phyloP scores from a whole-genome alignment of 2,113 vertebrate species.

The Corythoichthys intestinalis region DNA sequence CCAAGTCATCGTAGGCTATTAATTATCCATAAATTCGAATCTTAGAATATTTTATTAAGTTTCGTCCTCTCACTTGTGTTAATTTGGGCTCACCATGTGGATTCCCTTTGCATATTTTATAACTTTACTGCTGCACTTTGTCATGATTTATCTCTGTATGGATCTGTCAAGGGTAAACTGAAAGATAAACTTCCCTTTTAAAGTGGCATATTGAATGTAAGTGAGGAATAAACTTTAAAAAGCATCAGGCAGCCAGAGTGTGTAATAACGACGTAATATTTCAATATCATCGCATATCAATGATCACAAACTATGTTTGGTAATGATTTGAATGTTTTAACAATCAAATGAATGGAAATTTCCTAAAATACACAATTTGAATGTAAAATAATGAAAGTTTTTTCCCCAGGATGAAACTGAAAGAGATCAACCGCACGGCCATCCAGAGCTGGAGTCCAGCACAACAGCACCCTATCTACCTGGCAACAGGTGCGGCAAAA shows the following conservation, averaged over 20 bases:
- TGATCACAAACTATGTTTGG: too few species aligned
- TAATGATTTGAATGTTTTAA: too few species aligned
- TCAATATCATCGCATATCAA: not conserved
- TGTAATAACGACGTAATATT: too few species aligned
- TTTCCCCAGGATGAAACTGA: conserved; percentile 86
- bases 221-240: too few species aligned
- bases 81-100: not conserved
- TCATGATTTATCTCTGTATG: not conserved
- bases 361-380: not conserved
- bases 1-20: not conserved
- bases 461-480: conserved; percentile 89
- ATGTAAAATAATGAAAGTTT: not conserved
- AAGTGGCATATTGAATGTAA: not conserved
- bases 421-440: conserved; percentile 90
- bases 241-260: too few species aligned
- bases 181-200: not conserved
- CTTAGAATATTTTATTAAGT: not conserved
- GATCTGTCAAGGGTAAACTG: not conserved
- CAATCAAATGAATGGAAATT: not conserved
- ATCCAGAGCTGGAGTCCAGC: conserved; percentile 96
- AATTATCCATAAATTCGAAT: too few species aligned
- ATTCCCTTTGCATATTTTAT: not conserved
- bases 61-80: not conserved
- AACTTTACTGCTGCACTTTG: not conserved
- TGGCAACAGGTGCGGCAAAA: conserved; percentile 84